Conservation (phyloP, 2,888 invertebrate species). For the Neelides folsomi region DNA sequence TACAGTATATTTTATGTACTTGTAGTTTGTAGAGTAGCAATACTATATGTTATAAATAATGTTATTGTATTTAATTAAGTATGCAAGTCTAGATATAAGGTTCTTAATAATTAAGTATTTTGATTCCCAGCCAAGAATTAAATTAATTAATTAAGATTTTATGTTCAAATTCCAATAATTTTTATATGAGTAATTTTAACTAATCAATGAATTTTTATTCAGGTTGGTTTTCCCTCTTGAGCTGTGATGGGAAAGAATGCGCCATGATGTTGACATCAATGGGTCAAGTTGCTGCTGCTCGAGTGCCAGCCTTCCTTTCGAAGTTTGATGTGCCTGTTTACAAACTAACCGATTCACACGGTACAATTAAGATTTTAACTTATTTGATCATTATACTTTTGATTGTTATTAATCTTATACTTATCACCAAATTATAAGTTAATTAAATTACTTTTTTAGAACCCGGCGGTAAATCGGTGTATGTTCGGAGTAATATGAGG, state of each 20-base stretch:
- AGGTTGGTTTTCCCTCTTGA: slow-evolving; percentile 31
- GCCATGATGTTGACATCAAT: slow-evolving; percentile 32
- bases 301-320: slow-evolving; percentile 54
- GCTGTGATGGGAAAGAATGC: slow-evolving; percentile 28
- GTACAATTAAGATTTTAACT: slow-evolving; percentile 14
- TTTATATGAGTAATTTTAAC: no score
- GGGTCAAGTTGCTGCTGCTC: slow-evolving; percentile 43
- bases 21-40: no score
- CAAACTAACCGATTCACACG: slow-evolving; percentile 35
- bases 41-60: no score
- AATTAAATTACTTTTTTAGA: slow-evolving; percentile 20
- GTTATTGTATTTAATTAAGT: no score
- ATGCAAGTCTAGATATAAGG: no score
- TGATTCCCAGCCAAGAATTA: no score
- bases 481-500: slow-evolving; percentile 55
- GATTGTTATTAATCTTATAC: background rate
- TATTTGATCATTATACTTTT: background rate
- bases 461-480: slow-evolving; percentile 37
- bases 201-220: slow-evolving; percentile 5
- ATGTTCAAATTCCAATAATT: no score
- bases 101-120: no score
- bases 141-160: no score
- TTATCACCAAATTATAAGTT: background rate
- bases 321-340: slow-evolving; percentile 51
- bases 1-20: no score